Conservation (phyloP, 2,888 invertebrate genomes). For the Tribolium freemani region DNA sequence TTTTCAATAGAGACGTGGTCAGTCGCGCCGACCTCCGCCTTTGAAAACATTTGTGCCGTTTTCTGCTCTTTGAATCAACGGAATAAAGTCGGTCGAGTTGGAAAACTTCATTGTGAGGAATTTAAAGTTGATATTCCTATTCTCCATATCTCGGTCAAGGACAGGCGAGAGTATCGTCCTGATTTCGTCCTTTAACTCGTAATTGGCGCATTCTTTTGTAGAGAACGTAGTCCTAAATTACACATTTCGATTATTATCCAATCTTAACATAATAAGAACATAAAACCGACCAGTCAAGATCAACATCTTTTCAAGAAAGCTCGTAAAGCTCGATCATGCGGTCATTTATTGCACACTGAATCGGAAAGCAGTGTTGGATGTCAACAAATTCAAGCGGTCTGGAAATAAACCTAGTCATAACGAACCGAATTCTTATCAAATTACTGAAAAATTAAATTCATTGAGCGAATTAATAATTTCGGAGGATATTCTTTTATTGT, state of each 20-base stretch:
- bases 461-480: neutral
- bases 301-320: constrained; percentile 36
- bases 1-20: neutral
- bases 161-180: constrained; percentile 24
- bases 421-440: neutral
- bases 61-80: constrained; percentile 20
- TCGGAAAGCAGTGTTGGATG: constrained; percentile 32
- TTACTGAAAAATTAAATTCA: neutral
- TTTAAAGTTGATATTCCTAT: constrained; percentile 44
- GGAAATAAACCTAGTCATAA: neutral
- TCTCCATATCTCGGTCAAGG: constrained; percentile 37
- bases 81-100: constrained; percentile 29
- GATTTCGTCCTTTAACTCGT: constrained; percentile 12
- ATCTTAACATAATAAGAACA: constrained; percentile 26
- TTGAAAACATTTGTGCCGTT: neutral
- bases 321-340: constrained; percentile 36
- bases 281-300: constrained; percentile 33
- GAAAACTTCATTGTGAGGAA: constrained; percentile 40
- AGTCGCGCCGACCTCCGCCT: neutral
- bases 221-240: constrained; percentile 12
- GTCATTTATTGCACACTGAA: constrained; percentile 31
- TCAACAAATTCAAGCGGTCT: constrained; percentile 26
- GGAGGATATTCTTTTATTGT: constrained; percentile 19
- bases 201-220: constrained; percentile 12
- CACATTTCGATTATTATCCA: constrained; percentile 20